phyloP scores from a whole-genome alignment of 2,113 vertebrate species.

The Delphinapterus leucas region DNA sequence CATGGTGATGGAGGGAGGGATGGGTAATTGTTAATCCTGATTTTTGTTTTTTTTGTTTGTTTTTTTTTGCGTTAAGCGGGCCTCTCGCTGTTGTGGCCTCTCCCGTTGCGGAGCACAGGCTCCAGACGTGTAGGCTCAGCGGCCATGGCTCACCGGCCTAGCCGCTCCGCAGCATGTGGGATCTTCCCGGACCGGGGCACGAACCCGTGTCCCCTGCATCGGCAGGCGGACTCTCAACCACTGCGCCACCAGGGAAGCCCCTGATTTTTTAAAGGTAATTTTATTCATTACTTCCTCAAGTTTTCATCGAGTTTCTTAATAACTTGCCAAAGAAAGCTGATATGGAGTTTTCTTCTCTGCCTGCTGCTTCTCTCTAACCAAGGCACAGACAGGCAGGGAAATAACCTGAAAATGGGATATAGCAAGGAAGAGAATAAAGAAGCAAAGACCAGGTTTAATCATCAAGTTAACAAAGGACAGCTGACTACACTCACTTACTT shows the following conservation, averaged over 20 bases:
- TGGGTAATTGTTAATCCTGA: neutral
- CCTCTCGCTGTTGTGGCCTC: too few relatives aligned
- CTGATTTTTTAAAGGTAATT: neutral
- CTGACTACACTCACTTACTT: neutral
- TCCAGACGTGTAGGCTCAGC: too few relatives aligned
- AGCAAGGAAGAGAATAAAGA: neutral
- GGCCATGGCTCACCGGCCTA: too few relatives aligned
- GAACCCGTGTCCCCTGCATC: too few relatives aligned
- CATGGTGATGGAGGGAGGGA: neutral
- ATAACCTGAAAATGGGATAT: neutral
- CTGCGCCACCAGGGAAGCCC: too few relatives aligned
- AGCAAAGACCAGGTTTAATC: slow-evolving; percentile 3
- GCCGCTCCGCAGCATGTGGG: too few relatives aligned
- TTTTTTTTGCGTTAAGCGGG: too few relatives aligned
- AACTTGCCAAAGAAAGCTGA: neutral
- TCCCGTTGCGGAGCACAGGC: too few relatives aligned
- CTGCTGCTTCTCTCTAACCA: neutral
- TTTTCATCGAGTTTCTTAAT: neutral
- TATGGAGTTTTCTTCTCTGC: neutral
- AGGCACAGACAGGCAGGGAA: neutral
- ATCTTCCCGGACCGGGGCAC: too few relatives aligned
- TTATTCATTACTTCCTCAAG: neutral
- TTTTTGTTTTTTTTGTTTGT: neutral
- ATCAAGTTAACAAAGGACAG: neutral
- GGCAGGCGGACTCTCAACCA: too few relatives aligned